Evolutionary conservation across 2,113 vertebrate species (phyloP).

Genomic region (Pantherophis guttatus): DNA sequence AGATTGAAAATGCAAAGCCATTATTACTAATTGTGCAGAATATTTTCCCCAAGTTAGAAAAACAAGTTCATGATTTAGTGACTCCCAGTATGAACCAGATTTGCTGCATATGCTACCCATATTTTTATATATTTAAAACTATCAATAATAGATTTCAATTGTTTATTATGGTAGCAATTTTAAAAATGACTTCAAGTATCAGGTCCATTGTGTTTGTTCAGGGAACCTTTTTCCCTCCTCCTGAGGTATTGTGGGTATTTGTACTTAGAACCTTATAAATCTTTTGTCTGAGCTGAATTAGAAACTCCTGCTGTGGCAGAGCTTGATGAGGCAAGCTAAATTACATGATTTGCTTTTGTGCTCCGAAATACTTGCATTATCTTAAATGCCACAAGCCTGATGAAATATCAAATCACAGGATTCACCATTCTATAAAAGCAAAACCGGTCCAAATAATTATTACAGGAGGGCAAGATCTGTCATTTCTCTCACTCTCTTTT

Average conservation of each 20-base stretch:
- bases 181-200: conserved; percentile 39
- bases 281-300: conserved; percentile 72
- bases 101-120: not conserved
- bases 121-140: conserved; percentile 21
- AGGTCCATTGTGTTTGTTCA: conserved; percentile 39
- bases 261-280: conserved; percentile 67
- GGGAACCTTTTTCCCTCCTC: conserved; percentile 35
- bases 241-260: conserved; percentile 63
- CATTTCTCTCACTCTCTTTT: conserved; percentile 40
- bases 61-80: conserved; percentile 14
- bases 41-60: not conserved
- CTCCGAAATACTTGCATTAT: conserved; percentile 72
- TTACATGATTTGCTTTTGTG: conserved; percentile 75
- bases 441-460: conserved; percentile 70
- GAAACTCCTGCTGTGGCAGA: conserved; percentile 66
- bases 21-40: not conserved
- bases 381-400: conserved; percentile 71
- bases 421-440: conserved; percentile 67
- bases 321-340: conserved; percentile 73
- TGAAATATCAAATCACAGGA: conserved; percentile 66
- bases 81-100: conserved; percentile 17
- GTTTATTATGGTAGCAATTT: conserved; percentile 53
- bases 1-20: not conserved
- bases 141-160: conserved; percentile 47
- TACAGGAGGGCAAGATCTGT: conserved; percentile 53